Evolutionary conservation across 2,797 vertebrate species (phyloP).

Genomic region (Pelodytes ibericus): DNA sequence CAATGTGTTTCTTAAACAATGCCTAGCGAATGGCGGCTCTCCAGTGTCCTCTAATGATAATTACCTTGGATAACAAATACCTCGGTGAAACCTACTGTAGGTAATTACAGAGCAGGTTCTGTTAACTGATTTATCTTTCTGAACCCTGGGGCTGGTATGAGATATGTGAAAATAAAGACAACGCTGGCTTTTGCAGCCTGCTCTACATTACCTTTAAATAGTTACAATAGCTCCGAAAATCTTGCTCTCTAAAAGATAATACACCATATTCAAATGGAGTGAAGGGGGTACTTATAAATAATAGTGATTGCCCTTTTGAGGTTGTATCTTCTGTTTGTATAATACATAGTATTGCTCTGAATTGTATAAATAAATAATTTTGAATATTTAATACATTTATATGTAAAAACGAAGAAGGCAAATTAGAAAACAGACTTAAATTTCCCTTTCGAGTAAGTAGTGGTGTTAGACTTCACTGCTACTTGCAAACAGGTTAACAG

Average conservation of each 20-base stretch:
- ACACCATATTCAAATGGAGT: constrained; percentile 8
- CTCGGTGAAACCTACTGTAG: constrained; percentile 48
- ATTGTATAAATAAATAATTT: constrained; percentile 33
- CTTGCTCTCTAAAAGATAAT: constrained; percentile 26
- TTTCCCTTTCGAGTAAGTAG: constrained; percentile 8
- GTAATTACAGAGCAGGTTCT: constrained; percentile 51
- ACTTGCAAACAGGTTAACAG: no score
- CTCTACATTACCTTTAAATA: constrained; percentile 45
- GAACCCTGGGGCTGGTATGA: constrained; percentile 36
- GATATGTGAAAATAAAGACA: constrained; percentile 45
- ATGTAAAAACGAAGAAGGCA: constrained; percentile 4
- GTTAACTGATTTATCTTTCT: constrained; percentile 44
- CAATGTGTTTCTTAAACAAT: constrained; percentile 51
- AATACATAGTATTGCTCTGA: background rate
- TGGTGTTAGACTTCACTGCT: no score
- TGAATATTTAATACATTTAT: background rate
- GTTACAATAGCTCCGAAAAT: constrained; percentile 12
- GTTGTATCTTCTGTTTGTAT: background rate
- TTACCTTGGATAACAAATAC: constrained; percentile 54
- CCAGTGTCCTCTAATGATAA: constrained; percentile 51
- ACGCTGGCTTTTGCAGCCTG: background rate
- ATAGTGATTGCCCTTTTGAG: background rate
- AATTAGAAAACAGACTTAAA: constrained; percentile 1
- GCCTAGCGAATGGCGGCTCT: constrained; percentile 29
- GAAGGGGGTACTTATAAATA: constrained; percentile 26